These are phyloP conservation scores for Patagioenas fasciata DNA, from an alignment of 2,113 vertebrate species.

Conservation along the genomic window DNA sequence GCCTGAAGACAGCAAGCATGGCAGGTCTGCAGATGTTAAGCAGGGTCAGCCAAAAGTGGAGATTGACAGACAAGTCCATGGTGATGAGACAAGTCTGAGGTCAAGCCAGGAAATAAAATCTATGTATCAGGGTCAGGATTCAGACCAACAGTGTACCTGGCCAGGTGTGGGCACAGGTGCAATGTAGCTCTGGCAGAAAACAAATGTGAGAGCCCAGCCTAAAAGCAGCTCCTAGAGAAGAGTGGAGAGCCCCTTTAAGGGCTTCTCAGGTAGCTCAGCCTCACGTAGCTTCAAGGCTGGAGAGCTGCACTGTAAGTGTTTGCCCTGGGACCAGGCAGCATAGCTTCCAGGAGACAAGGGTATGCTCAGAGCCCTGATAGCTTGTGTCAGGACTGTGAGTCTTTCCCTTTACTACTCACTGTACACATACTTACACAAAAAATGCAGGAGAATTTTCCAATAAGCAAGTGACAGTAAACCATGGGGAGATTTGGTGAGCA, in stretches of 20 bases:
- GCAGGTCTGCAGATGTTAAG: not conserved
- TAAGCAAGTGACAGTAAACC: not conserved
- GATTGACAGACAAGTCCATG: too few species aligned
- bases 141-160: not conserved
- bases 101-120: not conserved
- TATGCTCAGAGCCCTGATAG: not conserved
- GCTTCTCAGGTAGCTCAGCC: not conserved
- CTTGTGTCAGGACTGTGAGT: not conserved
- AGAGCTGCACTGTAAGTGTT: not conserved
- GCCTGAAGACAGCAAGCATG: not conserved
- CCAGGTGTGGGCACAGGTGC: not conserved
- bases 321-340: not conserved
- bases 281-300: not conserved
- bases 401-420: not conserved
- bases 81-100: not conserved
- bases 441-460: not conserved
- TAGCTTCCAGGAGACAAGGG: not conserved
- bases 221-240: not conserved
- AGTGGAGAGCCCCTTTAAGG: not conserved
- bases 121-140: not conserved
- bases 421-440: not conserved
- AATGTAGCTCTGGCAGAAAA: not conserved
- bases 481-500: not conserved
- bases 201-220: not conserved
- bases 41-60: not conserved